Percentiles rank a stretch among this genome's conserved stretches.
Evolutionary conservation across 1,140 invertebrate species (phyloP).

Genomic region (Mylabris phalerata): DNA sequence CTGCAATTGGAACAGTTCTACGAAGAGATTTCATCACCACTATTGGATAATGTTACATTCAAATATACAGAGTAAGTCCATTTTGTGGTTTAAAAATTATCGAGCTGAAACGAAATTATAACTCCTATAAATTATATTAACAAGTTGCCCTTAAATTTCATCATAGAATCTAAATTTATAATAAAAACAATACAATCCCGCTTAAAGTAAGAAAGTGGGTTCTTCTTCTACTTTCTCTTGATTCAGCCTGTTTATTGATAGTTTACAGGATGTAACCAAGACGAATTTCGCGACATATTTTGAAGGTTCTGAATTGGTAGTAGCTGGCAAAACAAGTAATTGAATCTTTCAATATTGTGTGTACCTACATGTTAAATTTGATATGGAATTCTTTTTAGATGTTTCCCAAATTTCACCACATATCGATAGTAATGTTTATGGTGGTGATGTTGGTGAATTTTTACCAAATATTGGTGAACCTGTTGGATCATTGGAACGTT

Average conservation of each 20-base stretch:
- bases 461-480: constrained; percentile 1
- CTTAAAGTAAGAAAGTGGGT: neutral
- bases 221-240: too few species aligned
- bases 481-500: constrained; percentile 46
- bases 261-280: constrained; percentile 47
- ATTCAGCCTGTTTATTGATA: constrained; percentile 28
- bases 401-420: neutral
- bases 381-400: neutral
- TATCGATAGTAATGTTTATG: neutral
- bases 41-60: constrained; percentile 58
- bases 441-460: neutral
- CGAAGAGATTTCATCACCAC: constrained; percentile 58
- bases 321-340: constrained; percentile 46
- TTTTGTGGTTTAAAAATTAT: too few species aligned
- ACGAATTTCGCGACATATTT: constrained; percentile 49
- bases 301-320: constrained; percentile 51
- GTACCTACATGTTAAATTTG: neutral
- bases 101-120: too few species aligned
- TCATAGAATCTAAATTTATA: neutral
- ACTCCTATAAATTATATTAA: too few species aligned
- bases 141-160: neutral
- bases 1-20: constrained; percentile 64
- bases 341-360: neutral
- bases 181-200: neutral
- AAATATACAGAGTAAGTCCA: constrained; percentile 41